Evolutionary conservation across 2,888 invertebrate genomes (phyloP).

Genomic region (Drosophila demipolita): DNA sequence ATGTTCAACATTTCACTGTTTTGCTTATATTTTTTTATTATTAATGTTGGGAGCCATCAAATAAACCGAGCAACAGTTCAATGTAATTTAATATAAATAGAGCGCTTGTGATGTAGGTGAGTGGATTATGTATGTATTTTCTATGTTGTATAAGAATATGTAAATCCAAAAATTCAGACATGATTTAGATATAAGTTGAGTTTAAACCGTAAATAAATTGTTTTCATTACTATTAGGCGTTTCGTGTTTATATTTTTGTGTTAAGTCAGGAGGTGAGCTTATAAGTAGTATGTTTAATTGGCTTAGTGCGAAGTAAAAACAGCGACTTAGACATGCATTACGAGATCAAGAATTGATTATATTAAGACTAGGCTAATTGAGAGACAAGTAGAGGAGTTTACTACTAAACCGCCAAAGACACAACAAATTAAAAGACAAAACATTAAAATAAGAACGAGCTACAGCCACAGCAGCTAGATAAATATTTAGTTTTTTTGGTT

Average conservation of each 20-base stretch:
- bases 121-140: not conserved
- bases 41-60: not conserved
- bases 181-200: slow-evolving; percentile 17
- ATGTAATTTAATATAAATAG: not conserved
- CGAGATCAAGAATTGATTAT: slow-evolving; percentile 43
- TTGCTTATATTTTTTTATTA: not conserved
- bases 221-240: slow-evolving; percentile 22
- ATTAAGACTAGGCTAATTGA: slow-evolving; percentile 36
- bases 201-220: slow-evolving; percentile 2
- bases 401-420: slow-evolving; percentile 65
- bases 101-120: not conserved
- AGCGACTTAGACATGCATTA: slow-evolving; percentile 65
- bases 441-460: slow-evolving; percentile 51
- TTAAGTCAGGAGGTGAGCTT: slow-evolving; percentile 56
- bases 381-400: slow-evolving; percentile 76
- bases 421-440: slow-evolving; percentile 51
- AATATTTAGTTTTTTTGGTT: slow-evolving; percentile 25
- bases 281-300: slow-evolving; percentile 46
- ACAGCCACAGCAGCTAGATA: slow-evolving; percentile 56
- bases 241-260: slow-evolving; percentile 16
- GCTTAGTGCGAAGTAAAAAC: slow-evolving; percentile 57
- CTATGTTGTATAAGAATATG: not conserved
- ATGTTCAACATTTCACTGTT: not conserved
- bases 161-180: slow-evolving; percentile 9
- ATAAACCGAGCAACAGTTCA: not conserved